Base-by-base conservation (phyloP, 2,113 vertebrate species). In the Columbina picui region DNA sequence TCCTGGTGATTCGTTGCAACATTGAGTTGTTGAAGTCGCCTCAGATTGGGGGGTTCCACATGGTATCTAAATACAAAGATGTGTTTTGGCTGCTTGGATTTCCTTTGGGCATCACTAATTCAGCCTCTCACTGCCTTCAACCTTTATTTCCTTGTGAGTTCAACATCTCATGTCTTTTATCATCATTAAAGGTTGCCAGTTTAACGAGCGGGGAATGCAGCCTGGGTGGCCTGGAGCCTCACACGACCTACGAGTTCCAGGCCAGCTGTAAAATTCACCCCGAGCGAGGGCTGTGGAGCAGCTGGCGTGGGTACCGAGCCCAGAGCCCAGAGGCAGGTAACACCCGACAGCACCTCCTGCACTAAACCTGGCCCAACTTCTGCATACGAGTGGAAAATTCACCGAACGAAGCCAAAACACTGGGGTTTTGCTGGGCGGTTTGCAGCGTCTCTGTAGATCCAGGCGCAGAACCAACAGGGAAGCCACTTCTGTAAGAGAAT, bases 231-330 rank as follows among this genome's bases (percentile, higher is more conserved):
- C 96, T 98, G 94, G 93, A 97, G 71, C 98, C 98, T 6, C 87
- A 96, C 32, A 97, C 96, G 39, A 61, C 89, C 34, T 98, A 98
- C 7, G 90, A 98, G 91, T 98, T 98, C 83, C 98, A 98, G 87
- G 81, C 82, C 79, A 98, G 98, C 73, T 98, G 98, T 14, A 98
- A 85, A 60, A 76, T 98, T 2, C 96, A 92, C 71, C 92, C 67
- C 0, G 23, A 79, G 17, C 39, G 74, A 38, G 98, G 98, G 30
- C 93, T 93, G 30, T 98, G 98, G 98, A 98, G 98, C 5, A 47
- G 95, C 30, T 98, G 98, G 98, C 91, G 93, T 10, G 6, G 9
- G 0, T 36, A 39, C 34, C 71, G 3, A 41, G 18, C 2, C 13
- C 56, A 2, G 50, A 98, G 97, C 3, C 98, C 97, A 0, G 97